A percentile compares a stretch with the other conserved stretches of the same genome.
Evolutionary conservation across 2,888 invertebrate species (phyloP).

Genomic region (Synanthedon formicaeformis): DNA sequence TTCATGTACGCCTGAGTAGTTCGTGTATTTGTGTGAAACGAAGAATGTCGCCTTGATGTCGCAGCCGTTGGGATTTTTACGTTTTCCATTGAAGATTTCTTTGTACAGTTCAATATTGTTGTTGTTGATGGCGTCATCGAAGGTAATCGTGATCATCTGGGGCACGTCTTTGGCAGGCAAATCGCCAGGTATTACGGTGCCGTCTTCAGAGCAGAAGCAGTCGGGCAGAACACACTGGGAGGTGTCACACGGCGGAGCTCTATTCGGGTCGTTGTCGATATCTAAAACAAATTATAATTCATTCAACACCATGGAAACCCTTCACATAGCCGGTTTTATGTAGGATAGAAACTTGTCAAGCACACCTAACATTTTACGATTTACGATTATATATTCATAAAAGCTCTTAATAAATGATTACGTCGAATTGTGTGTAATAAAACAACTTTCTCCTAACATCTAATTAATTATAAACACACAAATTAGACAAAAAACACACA

Average conservation of each 20-base stretch:
- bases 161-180: constrained; percentile 87
- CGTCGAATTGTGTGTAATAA: too few relatives aligned
- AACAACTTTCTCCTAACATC: too few relatives aligned
- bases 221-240: constrained; percentile 89
- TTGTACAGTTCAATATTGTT: constrained; percentile 95
- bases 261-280: constrained; percentile 93
- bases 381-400: too few relatives aligned
- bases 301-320: not conserved
- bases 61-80: constrained; percentile 93
- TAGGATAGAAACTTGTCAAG: not conserved
- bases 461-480: too few relatives aligned
- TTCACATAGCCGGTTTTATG: not conserved
- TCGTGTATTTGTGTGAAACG: constrained; percentile 92
- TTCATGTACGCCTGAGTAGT: constrained; percentile 93
- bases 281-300: constrained; percentile 66
- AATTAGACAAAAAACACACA: too few relatives aligned
- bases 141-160: constrained; percentile 94
- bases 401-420: too few relatives aligned
- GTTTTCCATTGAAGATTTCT: constrained; percentile 89
- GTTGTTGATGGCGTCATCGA: constrained; percentile 95
- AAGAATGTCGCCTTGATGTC: constrained; percentile 94
- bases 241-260: constrained; percentile 90
- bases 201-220: constrained; percentile 95
- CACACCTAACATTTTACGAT: too few relatives aligned
- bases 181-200: constrained; percentile 87